Percentiles rank a stretch among this genome's conserved stretches.
Conservation (phyloP, 2,797 vertebrate species). For the Neopelma chrysocephalum region DNA sequence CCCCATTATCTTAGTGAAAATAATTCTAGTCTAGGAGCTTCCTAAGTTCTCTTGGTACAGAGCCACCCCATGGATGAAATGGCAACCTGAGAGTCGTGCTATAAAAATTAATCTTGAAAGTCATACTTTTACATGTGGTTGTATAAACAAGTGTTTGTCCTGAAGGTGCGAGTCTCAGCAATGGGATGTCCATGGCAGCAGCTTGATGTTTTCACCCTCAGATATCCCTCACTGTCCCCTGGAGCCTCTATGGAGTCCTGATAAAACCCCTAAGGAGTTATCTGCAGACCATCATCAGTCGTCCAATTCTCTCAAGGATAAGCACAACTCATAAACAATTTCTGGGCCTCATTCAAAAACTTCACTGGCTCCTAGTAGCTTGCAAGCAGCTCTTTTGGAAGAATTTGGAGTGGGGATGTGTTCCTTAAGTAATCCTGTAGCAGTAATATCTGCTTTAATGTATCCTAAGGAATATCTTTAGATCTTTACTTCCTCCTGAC, state of each 20-base stretch:
- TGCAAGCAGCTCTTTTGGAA: neutral
- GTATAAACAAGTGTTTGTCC: neutral
- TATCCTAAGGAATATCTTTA: neutral
- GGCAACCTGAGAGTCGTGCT: neutral
- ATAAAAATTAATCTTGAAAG: neutral
- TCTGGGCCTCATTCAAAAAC: neutral
- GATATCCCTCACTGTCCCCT: rapidly evolving
- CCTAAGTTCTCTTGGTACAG: neutral
- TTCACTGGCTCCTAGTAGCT: neutral
- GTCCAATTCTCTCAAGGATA: rapidly evolving
- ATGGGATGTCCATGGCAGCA: neutral
- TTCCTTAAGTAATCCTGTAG: neutral
- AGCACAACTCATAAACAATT: neutral
- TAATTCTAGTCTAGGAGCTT: neutral
- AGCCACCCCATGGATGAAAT: neutral
- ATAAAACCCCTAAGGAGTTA: neutral
- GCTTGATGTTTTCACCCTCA: neutral
- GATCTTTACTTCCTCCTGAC: neutral
- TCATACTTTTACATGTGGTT: neutral
- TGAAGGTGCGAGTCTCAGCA: neutral
- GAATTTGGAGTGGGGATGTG: neutral
- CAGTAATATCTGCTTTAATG: neutral
- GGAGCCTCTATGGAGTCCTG: neutral
- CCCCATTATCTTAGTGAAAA: neutral
- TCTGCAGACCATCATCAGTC: neutral